Conservation (phyloP, 2,113 vertebrate genomes). For the Chlamydotis undulata region DNA sequence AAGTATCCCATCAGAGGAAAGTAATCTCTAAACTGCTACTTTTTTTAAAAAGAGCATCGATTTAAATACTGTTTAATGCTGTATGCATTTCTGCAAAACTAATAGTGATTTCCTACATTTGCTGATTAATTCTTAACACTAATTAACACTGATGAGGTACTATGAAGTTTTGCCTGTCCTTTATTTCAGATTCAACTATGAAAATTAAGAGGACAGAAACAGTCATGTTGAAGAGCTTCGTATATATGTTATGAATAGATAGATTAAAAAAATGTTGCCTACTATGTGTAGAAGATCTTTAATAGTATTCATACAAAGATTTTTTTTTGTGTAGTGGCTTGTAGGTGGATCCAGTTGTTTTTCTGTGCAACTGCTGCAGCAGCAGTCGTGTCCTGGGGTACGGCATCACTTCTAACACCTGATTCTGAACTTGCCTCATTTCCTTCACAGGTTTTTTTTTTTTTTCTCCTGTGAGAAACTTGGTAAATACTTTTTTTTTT, state of each 20-base stretch:
- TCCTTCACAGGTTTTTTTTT: background rate
- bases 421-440: constrained; percentile 3
- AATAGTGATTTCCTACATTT: background rate
- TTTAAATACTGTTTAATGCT: constrained; percentile 28
- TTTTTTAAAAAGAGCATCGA: background rate
- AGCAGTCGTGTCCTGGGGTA: background rate
- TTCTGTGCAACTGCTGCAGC: background rate
- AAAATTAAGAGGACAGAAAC: constrained; percentile 9
- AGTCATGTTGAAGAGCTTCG: background rate
- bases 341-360: background rate
- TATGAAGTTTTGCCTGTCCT: constrained; percentile 34
- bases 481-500: background rate
- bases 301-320: background rate
- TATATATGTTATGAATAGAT: background rate
- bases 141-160: constrained; percentile 31
- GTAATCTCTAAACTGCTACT: constrained; percentile 24
- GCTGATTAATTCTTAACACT: constrained; percentile 25
- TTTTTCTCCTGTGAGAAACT: background rate
- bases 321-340: background rate
- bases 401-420: background rate
- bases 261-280: background rate
- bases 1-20: constrained; percentile 15
- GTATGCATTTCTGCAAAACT: background rate
- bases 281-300: background rate
- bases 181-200: background rate